Percentiles rank a stretch among this genome's conserved stretches.
These are phyloP conservation scores for Stegastes partitus DNA, from an alignment of 2,113 vertebrate species.

Conservation along the genomic window DNA sequence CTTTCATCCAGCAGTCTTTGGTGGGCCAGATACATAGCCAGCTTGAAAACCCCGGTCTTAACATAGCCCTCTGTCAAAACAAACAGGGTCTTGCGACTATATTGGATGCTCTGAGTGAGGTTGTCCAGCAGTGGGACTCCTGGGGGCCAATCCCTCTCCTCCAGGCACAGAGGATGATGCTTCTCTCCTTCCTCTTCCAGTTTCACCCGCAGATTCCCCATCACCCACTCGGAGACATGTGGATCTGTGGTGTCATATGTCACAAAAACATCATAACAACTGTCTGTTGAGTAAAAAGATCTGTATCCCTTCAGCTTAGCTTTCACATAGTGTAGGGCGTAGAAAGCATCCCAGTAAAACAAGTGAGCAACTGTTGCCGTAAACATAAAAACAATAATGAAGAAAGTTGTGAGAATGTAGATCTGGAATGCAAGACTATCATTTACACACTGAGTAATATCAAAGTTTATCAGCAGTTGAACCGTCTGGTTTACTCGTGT, in stretches of 20 bases:
- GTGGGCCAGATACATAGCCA: constrained; percentile 86
- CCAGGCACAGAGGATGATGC: constrained; percentile 78
- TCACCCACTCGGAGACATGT: constrained; percentile 84
- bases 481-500: constrained; percentile 62
- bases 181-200: constrained; percentile 84
- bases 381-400: constrained; percentile 74
- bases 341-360: constrained; percentile 87
- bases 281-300: constrained; percentile 59
- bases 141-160: constrained; percentile 84
- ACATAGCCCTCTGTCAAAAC: constrained; percentile 82
- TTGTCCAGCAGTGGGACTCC: constrained; percentile 85
- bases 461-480: constrained; percentile 65
- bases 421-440: constrained; percentile 54
- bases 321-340: constrained; percentile 79
- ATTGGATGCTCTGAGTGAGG: constrained; percentile 85
- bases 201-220: constrained; percentile 79
- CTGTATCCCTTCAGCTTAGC: constrained; percentile 81
- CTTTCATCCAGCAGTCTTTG: constrained; percentile 88
- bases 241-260: constrained; percentile 84
- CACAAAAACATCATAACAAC: constrained; percentile 82
- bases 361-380: constrained; percentile 76
- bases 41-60: constrained; percentile 85
- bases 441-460: constrained; percentile 77
- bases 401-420: constrained; percentile 70
- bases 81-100: constrained; percentile 87